Conservation (phyloP, 92 coral and sea anemone species). For the Galaxea fascicularis region DNA sequence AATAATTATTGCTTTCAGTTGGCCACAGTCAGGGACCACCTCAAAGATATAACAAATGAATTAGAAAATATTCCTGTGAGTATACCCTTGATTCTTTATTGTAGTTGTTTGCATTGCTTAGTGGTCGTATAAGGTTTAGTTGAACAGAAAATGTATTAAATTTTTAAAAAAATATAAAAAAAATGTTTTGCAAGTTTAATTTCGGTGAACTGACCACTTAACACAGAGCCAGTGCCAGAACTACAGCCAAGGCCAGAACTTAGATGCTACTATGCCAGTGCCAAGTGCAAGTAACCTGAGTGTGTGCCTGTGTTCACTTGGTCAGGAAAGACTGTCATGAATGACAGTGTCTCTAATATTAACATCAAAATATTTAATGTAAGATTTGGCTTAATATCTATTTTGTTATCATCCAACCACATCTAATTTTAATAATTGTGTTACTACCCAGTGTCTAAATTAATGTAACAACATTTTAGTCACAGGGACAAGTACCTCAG, state of each 20-base stretch:
- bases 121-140: background rate
- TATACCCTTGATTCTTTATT: constrained; percentile 7
- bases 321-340: background rate
- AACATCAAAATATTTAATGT: background rate
- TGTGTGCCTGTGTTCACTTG: constrained; percentile 17
- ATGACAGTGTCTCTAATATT: background rate
- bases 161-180: background rate
- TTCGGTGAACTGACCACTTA: background rate
- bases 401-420: background rate
- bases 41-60: constrained; percentile 38
- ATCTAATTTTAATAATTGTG: constrained; percentile 2
- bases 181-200: background rate
- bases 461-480: constrained; percentile 6
- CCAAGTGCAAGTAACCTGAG: constrained; percentile 17
- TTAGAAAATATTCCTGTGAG: constrained; percentile 41
- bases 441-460: background rate
- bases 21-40: constrained; percentile 37
- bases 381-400: background rate
- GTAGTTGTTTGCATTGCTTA: background rate
- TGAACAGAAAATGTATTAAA: background rate
- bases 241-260: background rate
- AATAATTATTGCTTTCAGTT: no score
- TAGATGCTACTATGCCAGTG: background rate
- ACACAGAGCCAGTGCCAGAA: constrained; percentile 17
- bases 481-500: constrained; percentile 20